These are phyloP conservation scores for Julus scanicus DNA, from an alignment of 2,888 invertebrate species.

Conservation along the genomic window DNA sequence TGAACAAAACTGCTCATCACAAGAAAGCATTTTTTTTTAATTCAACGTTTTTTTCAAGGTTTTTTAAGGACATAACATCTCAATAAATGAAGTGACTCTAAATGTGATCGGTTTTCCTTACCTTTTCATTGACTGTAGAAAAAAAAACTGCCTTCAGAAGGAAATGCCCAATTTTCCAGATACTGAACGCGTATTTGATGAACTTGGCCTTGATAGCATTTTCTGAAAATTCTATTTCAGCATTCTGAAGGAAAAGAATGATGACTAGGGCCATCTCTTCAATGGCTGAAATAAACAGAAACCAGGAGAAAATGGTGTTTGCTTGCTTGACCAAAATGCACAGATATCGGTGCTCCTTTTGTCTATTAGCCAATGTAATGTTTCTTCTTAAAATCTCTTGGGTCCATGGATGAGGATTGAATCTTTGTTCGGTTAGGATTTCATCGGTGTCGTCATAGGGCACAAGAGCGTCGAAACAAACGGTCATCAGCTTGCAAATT, in stretches of 20 bases:
- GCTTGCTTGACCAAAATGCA: slow-evolving; percentile 14
- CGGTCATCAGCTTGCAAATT: not conserved
- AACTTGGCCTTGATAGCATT: not conserved
- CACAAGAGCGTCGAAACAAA: not conserved
- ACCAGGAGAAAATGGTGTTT: slow-evolving; percentile 7
- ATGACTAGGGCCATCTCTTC: not conserved
- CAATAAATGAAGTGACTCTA: not conserved
- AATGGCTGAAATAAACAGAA: not conserved
- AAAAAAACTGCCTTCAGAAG: not conserved
- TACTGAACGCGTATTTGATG: not conserved
- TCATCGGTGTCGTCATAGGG: not conserved
- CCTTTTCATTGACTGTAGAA: slow-evolving; percentile 44
- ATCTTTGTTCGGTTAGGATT: not conserved
- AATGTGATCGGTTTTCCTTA: not conserved
- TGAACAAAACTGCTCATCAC: too few species aligned
- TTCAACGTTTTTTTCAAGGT: too few species aligned
- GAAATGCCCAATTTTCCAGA: slow-evolving; percentile 39
- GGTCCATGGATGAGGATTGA: not conserved
- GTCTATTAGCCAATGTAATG: not conserved
- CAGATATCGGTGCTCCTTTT: slow-evolving; percentile 17
- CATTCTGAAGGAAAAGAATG: not conserved
- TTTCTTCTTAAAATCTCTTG: not conserved
- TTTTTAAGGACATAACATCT: too few species aligned
- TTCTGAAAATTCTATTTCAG: not conserved
- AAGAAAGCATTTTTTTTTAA: too few species aligned